These are phyloP conservation scores for Opisthograptis luteolata DNA, from an alignment of 2,888 invertebrate species.

Conservation along the genomic window DNA sequence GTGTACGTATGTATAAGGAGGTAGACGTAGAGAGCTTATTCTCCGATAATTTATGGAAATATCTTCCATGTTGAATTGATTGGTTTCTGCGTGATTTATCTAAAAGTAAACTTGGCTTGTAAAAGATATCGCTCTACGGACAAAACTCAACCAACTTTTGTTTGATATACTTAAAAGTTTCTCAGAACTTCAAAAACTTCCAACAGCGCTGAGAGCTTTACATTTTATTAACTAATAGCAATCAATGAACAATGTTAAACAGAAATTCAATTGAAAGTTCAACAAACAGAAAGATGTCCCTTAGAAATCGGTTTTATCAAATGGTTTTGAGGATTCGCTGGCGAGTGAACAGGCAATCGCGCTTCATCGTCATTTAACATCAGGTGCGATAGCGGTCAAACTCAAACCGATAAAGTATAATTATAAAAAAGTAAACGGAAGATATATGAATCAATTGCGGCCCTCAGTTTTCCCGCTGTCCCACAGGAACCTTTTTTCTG, in stretches of 20 bases:
- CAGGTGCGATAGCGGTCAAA: too few relatives aligned
- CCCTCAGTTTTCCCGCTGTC: too few relatives aligned
- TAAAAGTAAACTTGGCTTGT: slow-evolving; percentile 2
- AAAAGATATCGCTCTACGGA: slow-evolving; percentile 13
- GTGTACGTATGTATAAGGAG: slow-evolving; percentile 27
- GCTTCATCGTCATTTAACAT: too few relatives aligned
- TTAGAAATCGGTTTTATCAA: not conserved
- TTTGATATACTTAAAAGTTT: slow-evolving; percentile 30
- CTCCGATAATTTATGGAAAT: slow-evolving; percentile 8
- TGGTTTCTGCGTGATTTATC: not conserved
- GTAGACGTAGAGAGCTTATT: slow-evolving; percentile 6
- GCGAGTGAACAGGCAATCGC: too few relatives aligned
- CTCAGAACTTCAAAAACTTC: slow-evolving; percentile 24
- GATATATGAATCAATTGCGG: too few relatives aligned
- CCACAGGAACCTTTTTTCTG: too few relatives aligned
- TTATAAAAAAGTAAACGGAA: too few relatives aligned
- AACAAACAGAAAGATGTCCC: not conserved
- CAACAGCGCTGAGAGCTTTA: slow-evolving; percentile 17
- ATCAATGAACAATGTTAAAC: slow-evolving; percentile 17
- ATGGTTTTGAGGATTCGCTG: too few relatives aligned
- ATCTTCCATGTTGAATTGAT: slow-evolving; percentile 6
- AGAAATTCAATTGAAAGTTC: slow-evolving; percentile 4
- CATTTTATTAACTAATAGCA: slow-evolving; percentile 13
- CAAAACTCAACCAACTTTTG: slow-evolving; percentile 20
- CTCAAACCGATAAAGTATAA: too few relatives aligned